These are phyloP conservation scores for Semotilus atromaculatus DNA, from an alignment of 2,797 vertebrate species.

Conservation along the genomic window DNA sequence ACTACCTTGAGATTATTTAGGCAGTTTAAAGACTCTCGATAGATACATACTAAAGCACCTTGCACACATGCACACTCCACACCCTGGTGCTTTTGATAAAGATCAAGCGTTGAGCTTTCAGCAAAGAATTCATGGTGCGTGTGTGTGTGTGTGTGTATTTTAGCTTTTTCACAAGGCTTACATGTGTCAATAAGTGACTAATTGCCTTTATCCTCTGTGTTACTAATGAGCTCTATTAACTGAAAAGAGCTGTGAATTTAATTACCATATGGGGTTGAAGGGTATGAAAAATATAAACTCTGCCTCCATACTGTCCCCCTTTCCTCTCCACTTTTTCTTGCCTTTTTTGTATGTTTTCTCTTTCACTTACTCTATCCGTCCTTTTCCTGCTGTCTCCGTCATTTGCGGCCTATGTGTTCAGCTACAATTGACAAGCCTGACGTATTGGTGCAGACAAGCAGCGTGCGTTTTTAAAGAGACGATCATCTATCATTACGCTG, in stretches of 20 bases:
- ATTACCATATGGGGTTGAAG: conserved; percentile 70
- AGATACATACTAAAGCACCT: conserved; percentile 11
- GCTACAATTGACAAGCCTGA: conserved; percentile 66
- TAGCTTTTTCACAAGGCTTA: conserved; percentile 31
- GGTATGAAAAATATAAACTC: conserved; percentile 67
- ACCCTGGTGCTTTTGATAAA: conserved; percentile 34
- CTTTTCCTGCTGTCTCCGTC: neutral
- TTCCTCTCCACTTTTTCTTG: conserved; percentile 16
- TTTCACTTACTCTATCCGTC: neutral
- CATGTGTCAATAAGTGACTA: conserved; percentile 73
- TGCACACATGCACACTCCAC: neutral
- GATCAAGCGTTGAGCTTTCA: conserved; percentile 29
- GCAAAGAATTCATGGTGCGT: conserved; percentile 11
- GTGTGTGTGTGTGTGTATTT: conserved; percentile 20
- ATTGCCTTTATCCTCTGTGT: conserved; percentile 70
- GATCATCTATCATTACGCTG: conserved; percentile 65
- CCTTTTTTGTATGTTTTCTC: neutral
- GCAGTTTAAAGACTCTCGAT: conserved; percentile 29
- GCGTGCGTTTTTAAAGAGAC: conserved; percentile 68
- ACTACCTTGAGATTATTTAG: conserved; percentile 26
- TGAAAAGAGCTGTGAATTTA: conserved; percentile 68
- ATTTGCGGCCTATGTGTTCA: neutral
- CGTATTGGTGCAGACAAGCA: conserved; percentile 64
- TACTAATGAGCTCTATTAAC: conserved; percentile 75
- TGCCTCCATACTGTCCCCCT: conserved; percentile 36